A percentile compares a stretch with the other conserved stretches of the same genome.
phyloP scores from a whole-genome alignment of 2,797 vertebrate genomes.

The Pithecia hirsuta region DNA sequence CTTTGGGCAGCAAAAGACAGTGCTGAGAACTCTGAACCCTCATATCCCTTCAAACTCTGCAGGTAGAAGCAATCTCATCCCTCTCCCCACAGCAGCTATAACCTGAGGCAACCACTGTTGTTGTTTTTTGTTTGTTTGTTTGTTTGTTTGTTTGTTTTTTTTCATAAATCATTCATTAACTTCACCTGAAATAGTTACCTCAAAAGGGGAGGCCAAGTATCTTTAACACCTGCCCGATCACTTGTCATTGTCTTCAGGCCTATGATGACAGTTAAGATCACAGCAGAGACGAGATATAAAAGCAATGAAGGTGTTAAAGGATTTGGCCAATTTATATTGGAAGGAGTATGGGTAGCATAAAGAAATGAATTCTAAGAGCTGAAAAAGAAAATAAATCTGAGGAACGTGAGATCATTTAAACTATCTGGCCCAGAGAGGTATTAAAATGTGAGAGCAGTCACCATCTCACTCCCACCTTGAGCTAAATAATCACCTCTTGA shows the following conservation, averaged over 20 bases:
- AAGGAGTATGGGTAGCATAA: neutral
- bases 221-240: neutral
- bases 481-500: neutral
- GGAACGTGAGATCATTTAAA: neutral
- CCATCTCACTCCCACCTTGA: neutral
- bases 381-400: neutral
- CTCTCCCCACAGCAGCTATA: neutral
- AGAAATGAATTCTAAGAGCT: neutral
- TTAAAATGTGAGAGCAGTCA: neutral
- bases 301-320: neutral
- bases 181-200: neutral
- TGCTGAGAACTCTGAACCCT: neutral
- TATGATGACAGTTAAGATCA: neutral
- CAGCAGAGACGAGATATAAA: neutral
- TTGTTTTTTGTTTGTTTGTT: neutral
- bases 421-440: neutral
- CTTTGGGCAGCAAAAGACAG: neutral
- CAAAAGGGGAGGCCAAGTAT: neutral
- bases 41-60: neutral
- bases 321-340: neutral
- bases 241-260: neutral
- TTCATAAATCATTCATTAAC: neutral
- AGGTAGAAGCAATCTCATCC: neutral
- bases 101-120: neutral
- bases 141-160: neutral